Evolutionary conservation across 2,888 invertebrate species (phyloP), one percentile per base, ranked within the genome.

Genomic region (Ormyrus nitidulus): DNA sequence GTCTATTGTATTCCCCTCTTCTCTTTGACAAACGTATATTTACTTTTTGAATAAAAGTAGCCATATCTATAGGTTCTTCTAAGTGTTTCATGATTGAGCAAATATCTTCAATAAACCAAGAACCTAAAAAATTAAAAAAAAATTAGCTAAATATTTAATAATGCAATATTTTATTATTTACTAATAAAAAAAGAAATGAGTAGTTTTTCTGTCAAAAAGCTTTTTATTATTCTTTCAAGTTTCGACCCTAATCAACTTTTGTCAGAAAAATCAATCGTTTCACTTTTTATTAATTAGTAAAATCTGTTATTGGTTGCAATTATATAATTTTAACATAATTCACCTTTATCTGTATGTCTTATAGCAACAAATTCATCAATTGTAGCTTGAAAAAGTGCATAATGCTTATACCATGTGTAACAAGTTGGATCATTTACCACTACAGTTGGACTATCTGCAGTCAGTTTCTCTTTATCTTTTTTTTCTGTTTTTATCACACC

Each of bases 101-200:
- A 5, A 80, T 56, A 34, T 80, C 82, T 70, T 76, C 69, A 10
- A 82, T 82, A 9, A 82, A 82, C 78, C 68, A 76, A 7, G 77
- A 53, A 19, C 80, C 82, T 82, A 48, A 54, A 61, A 66, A 70
- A 70, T 6, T 34, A 34, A 4, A 3, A 34, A 34, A 34, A 34
- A 34, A 34, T 34, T 34, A 34, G 34, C 34, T 34, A 34, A 34
- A 3, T 34, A 34, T 2, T 34, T 34, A 34, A 34, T 34, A 34
- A 34, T 34, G 34, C 34, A 34, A 34, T 34, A 34, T 34, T 34
- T 34, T 34, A 75, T 54, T n/a, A 59, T 64, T 53, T 49, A 54
- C 8, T 58, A 48, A 73, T 64, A 58, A 51, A 34, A 61, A 19
- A 59, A 54, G n/a, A 6, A n/a, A 46, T 48, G 3, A 53, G n/a